These are phyloP conservation scores for Ochlodes sylvanus DNA, from an alignment of 2,888 invertebrate genomes.

Conservation along the genomic window DNA sequence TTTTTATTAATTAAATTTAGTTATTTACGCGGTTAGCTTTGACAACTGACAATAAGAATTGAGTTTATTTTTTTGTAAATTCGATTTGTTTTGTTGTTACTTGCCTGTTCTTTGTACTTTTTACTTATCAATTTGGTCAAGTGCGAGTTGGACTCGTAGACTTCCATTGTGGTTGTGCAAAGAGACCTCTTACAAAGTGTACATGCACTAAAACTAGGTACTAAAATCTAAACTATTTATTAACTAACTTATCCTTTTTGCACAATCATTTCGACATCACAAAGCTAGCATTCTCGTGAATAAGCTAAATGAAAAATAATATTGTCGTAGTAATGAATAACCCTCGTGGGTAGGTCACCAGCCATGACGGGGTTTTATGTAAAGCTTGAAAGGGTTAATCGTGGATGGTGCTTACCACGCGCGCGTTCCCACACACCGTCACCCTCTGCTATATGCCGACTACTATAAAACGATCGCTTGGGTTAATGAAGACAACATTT, in stretches of 20 bases:
- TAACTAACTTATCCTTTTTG: too few relatives aligned
- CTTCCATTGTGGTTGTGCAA: too few relatives aligned
- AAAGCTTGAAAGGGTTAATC: slow-evolving; percentile 60
- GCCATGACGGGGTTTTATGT: slow-evolving; percentile 39
- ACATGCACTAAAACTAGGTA: too few relatives aligned
- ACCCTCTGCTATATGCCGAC: not conserved
- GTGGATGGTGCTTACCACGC: slow-evolving; percentile 51
- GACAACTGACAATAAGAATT: not conserved
- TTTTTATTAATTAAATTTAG: not conserved
- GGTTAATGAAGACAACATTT: too few relatives aligned
- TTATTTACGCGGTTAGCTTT: not conserved
- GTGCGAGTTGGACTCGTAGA: too few relatives aligned
- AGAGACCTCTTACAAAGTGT: too few relatives aligned
- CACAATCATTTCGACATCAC: too few relatives aligned
- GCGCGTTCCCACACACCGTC: not conserved
- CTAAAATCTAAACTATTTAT: too few relatives aligned
- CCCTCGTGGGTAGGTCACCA: not conserved
- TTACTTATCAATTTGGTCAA: too few relatives aligned
- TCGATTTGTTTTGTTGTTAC: not conserved
- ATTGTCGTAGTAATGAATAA: not conserved
- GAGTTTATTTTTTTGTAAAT: not conserved
- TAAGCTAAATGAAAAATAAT: not conserved
- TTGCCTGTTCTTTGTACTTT: too few relatives aligned
- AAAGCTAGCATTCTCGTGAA: not conserved
- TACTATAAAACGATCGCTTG: not conserved